These are phyloP conservation scores for Cosmorhoe ocellata DNA, from an alignment of 2,888 invertebrate species.

Conservation along the genomic window DNA sequence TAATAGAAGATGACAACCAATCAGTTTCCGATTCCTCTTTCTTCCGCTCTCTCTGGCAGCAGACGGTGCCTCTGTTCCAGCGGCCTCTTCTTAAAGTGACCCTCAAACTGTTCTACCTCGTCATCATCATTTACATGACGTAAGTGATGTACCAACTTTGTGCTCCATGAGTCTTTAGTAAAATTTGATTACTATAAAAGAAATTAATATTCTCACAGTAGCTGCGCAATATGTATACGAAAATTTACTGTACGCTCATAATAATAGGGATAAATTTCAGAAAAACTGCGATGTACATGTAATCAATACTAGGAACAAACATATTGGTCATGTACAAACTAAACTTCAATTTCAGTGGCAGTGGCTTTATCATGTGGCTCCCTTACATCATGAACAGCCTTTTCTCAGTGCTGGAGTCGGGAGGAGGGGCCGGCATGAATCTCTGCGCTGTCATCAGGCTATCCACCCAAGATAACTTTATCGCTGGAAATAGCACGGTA, in stretches of 20 bases:
- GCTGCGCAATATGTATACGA: too few relatives aligned
- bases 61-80: conserved; percentile 80
- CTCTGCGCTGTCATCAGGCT: conserved; percentile 67
- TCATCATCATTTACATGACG: conserved; percentile 83
- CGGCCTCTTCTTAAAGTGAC: conserved; percentile 80
- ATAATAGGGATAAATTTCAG: too few relatives aligned
- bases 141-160: conserved; percentile 52
- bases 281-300: too few relatives aligned
- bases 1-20: conserved; percentile 59
- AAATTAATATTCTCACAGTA: too few relatives aligned
- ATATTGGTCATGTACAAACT: too few relatives aligned
- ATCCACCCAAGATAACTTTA: conserved; percentile 41
- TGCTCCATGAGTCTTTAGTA: too few relatives aligned
- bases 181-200: too few relatives aligned
- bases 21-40: conserved; percentile 56
- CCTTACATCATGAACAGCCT: conserved; percentile 78
- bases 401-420: conserved; percentile 65
- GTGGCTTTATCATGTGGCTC: conserved; percentile 75
- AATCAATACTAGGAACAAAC: too few relatives aligned
- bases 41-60: conserved; percentile 67
- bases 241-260: too few relatives aligned
- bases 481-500: conserved; percentile 52
- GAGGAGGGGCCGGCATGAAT: conserved; percentile 68
- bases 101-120: conserved; percentile 80
- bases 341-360: conserved; percentile 53